Evolutionary conservation across 2,113 vertebrate genomes (phyloP).

Genomic region (Illadopsis cleaveri): DNA sequence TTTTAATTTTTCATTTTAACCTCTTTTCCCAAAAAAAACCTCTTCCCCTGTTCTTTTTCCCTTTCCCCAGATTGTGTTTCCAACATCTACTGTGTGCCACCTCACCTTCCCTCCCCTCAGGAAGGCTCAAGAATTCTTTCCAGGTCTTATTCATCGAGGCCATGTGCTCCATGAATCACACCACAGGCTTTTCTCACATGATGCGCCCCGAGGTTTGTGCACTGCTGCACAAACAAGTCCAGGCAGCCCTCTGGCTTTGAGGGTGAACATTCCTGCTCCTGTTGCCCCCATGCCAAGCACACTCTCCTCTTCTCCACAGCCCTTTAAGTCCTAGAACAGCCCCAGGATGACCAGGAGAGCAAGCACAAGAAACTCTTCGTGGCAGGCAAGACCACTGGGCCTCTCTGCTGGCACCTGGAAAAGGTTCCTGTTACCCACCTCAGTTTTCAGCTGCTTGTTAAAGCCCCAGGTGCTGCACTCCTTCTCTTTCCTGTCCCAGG

Average conservation of each 20-base stretch:
- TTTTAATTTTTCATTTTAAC: background rate
- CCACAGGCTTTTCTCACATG: background rate
- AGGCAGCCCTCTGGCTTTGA: background rate
- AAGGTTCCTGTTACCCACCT: background rate
- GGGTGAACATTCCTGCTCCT: background rate
- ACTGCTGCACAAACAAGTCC: background rate
- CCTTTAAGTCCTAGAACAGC: rapidly evolving
- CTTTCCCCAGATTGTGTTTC: background rate
- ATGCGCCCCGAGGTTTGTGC: background rate
- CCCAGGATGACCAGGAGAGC: background rate
- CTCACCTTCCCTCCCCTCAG: background rate
- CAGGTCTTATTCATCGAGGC: background rate
- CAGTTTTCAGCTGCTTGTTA: background rate
- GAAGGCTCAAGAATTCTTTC: background rate
- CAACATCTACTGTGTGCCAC: background rate
- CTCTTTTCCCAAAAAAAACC: background rate
- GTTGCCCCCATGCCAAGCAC: background rate
- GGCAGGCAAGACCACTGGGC: rapidly evolving
- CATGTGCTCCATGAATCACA: background rate
- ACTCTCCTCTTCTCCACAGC: background rate
- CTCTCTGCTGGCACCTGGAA: background rate
- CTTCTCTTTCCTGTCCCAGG: too few species aligned
- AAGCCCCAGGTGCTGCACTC: background rate
- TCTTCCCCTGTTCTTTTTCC: background rate
- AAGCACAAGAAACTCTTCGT: background rate